Conservation (phyloP, 1,140 invertebrate genomes). For the Propsilocerus akamusi region DNA sequence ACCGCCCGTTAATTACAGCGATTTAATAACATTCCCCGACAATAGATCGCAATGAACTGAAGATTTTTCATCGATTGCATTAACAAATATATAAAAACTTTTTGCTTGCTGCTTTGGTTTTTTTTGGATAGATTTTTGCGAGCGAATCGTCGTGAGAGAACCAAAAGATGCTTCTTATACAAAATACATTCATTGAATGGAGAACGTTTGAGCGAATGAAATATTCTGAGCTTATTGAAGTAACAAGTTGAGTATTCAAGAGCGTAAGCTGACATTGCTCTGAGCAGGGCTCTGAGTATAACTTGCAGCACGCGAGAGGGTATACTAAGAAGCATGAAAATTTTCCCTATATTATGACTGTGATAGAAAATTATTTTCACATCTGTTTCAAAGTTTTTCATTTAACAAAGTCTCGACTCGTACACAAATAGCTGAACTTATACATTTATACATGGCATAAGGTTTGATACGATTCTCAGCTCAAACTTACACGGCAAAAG, state of each 20-base stretch:
- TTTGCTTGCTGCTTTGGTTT: too few relatives aligned
- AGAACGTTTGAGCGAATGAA: too few relatives aligned
- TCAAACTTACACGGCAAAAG: too few relatives aligned
- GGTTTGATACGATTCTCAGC: too few relatives aligned
- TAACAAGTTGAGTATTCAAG: background rate
- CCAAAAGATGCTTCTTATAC: too few relatives aligned
- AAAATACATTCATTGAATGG: too few relatives aligned
- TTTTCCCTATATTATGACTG: background rate
- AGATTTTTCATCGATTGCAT: conserved; percentile 1
- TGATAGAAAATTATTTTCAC: conserved; percentile 1
- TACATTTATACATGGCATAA: too few relatives aligned
- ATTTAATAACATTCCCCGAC: background rate
- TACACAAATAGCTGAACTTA: background rate
- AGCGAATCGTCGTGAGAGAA: too few relatives aligned
- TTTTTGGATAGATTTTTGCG: too few relatives aligned
- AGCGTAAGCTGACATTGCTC: background rate
- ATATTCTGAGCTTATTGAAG: too few relatives aligned
- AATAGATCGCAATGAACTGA: background rate
- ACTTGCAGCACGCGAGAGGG: too few relatives aligned
- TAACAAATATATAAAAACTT: conserved; percentile 4
- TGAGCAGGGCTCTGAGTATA: background rate
- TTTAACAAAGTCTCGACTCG: conserved; percentile 1
- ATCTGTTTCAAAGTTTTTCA: conserved; percentile 3
- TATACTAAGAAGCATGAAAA: too few relatives aligned
- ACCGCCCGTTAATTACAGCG: background rate